These are phyloP conservation scores for Elaphurus davidianus DNA, from an alignment of 2,113 vertebrate species.

Conservation along the genomic window DNA sequence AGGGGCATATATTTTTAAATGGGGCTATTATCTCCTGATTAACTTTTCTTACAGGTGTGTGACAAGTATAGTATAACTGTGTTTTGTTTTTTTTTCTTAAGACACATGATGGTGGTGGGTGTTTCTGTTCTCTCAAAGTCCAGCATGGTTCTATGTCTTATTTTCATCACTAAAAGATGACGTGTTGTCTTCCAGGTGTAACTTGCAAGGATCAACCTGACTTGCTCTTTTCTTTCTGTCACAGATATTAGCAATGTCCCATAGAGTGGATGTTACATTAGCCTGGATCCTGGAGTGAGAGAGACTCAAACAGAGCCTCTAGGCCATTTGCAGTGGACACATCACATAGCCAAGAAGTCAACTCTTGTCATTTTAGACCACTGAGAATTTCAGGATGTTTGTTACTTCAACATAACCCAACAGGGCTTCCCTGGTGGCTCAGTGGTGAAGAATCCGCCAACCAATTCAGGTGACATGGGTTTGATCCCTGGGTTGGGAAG, in stretches of 20 bases:
- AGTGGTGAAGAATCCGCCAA: background rate
- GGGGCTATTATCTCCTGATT: background rate
- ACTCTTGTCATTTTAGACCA: background rate
- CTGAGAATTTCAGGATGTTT: background rate
- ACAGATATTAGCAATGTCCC: background rate
- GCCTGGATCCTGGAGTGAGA: background rate
- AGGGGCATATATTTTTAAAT: background rate
- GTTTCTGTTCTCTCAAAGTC: background rate
- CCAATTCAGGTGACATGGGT: background rate
- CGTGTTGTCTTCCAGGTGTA: background rate
- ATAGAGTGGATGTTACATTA: background rate
- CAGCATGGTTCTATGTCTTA: background rate
- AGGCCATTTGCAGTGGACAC: background rate
- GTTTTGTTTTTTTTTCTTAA: background rate
- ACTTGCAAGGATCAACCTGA: background rate
- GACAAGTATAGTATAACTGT: background rate
- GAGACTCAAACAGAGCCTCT: background rate
- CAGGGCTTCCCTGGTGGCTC: background rate
- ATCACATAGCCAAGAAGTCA: background rate
- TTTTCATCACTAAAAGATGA: background rate
- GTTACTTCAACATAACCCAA: background rate
- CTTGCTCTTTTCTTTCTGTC: background rate
- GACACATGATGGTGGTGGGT: fast-evolving
- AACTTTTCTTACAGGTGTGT: background rate
- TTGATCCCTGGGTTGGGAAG: background rate